These are phyloP conservation scores for Crocuta crocuta DNA, from an alignment of 2,113 vertebrate species.

Conservation along the genomic window DNA sequence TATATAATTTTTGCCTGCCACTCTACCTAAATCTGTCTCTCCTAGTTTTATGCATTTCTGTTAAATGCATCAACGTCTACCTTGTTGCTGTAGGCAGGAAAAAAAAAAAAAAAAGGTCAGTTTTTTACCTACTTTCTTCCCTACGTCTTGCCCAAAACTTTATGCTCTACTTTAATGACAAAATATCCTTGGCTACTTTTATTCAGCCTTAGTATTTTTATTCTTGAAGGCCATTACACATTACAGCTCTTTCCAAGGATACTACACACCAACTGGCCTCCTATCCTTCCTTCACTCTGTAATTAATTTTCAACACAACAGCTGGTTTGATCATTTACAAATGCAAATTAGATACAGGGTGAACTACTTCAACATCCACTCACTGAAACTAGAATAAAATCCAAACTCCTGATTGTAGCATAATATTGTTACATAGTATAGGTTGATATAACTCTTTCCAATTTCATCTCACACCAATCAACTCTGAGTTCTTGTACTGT, in stretches of 20 bases:
- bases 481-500: not conserved
- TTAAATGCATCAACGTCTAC: not conserved
- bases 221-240: not conserved
- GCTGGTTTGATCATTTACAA: not conserved
- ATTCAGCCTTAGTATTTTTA: not conserved
- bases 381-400: conserved; percentile 10
- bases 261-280: not conserved
- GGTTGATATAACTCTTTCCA: not conserved
- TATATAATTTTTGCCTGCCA: not conserved
- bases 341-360: conserved; percentile 1
- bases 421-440: not conserved
- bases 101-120: not conserved
- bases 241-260: not conserved
- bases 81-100: not conserved
- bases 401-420: not conserved
- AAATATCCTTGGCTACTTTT: not conserved
- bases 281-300: not conserved
- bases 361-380: conserved; percentile 3
- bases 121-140: not conserved
- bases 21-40: not conserved
- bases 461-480: not conserved
- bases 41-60: not conserved
- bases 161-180: not conserved
- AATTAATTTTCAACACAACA: conserved; percentile 19
- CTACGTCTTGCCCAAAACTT: not conserved